A percentile compares a stretch with the other conserved stretches of the same genome.
These are phyloP conservation scores for Strigamia crassipes DNA, from an alignment of 2,888 invertebrate genomes.

Conservation along the genomic window DNA sequence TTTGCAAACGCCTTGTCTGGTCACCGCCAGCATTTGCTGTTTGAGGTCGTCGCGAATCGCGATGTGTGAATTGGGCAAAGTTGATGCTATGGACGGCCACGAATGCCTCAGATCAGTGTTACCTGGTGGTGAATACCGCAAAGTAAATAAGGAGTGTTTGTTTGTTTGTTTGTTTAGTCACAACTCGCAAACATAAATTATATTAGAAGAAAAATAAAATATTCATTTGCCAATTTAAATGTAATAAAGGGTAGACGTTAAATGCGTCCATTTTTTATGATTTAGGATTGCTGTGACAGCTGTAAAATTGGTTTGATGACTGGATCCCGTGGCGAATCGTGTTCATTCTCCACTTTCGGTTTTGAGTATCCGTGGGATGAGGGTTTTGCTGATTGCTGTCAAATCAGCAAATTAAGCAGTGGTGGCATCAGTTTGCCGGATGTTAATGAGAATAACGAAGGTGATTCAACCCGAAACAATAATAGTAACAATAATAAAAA, in stretches of 20 bases:
- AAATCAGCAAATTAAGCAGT: conserved; percentile 12
- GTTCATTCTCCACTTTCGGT: conserved; percentile 62
- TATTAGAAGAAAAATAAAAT: background rate
- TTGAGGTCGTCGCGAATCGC: conserved; percentile 61
- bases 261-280: conserved; percentile 41
- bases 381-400: conserved; percentile 68
- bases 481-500: background rate
- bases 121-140: conserved; percentile 53
- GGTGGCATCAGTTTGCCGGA: background rate
- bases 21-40: conserved; percentile 70
- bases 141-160: conserved; percentile 50
- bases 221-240: background rate
- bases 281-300: conserved; percentile 68
- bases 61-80: conserved; percentile 63
- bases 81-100: conserved; percentile 61
- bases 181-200: background rate
- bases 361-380: conserved; percentile 67
- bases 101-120: conserved; percentile 54
- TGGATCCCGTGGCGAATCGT: conserved; percentile 65
- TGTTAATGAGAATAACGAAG: conserved; percentile 11
- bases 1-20: conserved; percentile 67
- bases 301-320: conserved; percentile 69
- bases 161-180: too few species aligned
- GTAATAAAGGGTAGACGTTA: background rate
- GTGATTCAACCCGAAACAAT: background rate